A percentile compares a stretch with the other conserved stretches of the same genome.
phyloP scores from a whole-genome alignment of 2,797 vertebrate species.

The Crax fasciolata region DNA sequence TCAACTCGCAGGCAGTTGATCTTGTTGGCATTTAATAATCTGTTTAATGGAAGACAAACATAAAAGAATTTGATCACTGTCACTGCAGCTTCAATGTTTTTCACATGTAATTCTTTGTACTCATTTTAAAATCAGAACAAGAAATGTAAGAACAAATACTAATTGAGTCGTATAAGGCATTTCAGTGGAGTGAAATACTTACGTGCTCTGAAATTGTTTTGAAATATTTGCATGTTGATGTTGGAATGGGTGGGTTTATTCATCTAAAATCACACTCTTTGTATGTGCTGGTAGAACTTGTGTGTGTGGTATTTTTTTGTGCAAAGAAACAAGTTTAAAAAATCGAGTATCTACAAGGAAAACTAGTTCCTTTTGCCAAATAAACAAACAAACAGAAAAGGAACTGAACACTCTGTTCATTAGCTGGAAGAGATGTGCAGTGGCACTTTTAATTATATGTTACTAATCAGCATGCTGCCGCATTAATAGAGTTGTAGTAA shows the following conservation, averaged over 20 bases:
- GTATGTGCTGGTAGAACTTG: neutral
- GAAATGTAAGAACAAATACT: neutral
- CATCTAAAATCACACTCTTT: neutral
- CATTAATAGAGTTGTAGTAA: constrained; percentile 68
- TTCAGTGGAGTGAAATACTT: neutral
- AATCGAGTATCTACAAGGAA: constrained; percentile 46
- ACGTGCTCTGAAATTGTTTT: neutral
- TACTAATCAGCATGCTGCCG: constrained; percentile 75
- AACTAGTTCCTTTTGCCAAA: constrained; percentile 40
- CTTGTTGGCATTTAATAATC: constrained; percentile 98
- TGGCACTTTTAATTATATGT: constrained; percentile 71
- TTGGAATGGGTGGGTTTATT: neutral
- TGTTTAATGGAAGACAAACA: constrained; percentile 82
- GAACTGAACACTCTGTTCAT: constrained; percentile 68
- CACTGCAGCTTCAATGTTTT: neutral
- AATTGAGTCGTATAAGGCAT: neutral
- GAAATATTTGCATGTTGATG: neutral
- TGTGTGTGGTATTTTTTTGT: neutral
- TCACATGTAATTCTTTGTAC: neutral
- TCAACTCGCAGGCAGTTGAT: constrained; percentile 96
- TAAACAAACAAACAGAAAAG: constrained; percentile 65
- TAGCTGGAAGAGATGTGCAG: constrained; percentile 70
- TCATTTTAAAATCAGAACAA: neutral
- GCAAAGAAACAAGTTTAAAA: constrained; percentile 40
- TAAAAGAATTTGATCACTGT: neutral